phyloP scores from a whole-genome alignment of 2,797 vertebrate genomes.

The Enteromius fasciolatus region DNA sequence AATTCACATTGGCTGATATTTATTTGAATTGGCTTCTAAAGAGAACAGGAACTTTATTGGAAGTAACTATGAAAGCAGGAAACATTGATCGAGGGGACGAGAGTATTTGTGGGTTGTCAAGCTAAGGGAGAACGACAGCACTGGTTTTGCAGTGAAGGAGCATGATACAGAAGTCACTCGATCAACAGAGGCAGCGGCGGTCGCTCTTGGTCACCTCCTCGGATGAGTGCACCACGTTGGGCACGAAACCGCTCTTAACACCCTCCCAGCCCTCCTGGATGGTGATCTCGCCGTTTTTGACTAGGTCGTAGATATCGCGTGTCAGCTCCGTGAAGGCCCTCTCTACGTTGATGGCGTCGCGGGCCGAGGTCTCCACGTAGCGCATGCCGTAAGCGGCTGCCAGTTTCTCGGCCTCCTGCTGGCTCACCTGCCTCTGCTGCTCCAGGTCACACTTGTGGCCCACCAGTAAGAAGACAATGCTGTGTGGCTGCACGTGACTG shows the following conservation, averaged over 20 bases:
- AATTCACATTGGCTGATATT: constrained; percentile 4
- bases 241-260: constrained; percentile 97
- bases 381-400: constrained; percentile 94
- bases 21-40: constrained; percentile 13
- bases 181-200: constrained; percentile 96
- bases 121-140: constrained; percentile 54
- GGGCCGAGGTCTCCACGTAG: constrained; percentile 96
- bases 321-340: constrained; percentile 98
- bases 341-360: constrained; percentile 98
- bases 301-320: constrained; percentile 94
- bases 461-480: constrained; percentile 96
- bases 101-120: constrained; percentile 44
- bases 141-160: constrained; percentile 50
- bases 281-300: constrained; percentile 93
- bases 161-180: constrained; percentile 46
- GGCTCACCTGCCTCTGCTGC: constrained; percentile 91
- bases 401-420: constrained; percentile 96
- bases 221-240: constrained; percentile 97
- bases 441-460: constrained; percentile 98
- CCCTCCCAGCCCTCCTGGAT: constrained; percentile 99
- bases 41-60: constrained; percentile 15
- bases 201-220: constrained; percentile 99
- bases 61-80: constrained; percentile 38
- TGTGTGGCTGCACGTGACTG: constrained; percentile 95
- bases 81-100: constrained; percentile 44